Conservation (phyloP, 2,113 vertebrate species). For the Trachemys scripta region DNA sequence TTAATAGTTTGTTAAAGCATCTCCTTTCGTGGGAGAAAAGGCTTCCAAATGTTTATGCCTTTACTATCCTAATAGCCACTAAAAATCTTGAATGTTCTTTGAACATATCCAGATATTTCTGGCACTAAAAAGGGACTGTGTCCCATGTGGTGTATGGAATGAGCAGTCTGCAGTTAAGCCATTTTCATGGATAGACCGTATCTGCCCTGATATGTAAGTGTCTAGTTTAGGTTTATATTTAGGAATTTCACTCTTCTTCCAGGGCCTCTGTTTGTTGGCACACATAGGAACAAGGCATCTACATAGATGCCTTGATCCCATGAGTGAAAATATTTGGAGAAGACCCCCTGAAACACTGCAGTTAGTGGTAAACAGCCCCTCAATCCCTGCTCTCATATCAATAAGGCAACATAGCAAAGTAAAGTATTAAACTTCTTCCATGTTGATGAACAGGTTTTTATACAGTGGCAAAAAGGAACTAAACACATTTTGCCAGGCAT, state of each 20-base stretch:
- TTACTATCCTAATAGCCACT: neutral
- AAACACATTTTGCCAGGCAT: neutral
- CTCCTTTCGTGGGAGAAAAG: neutral
- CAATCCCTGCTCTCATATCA: neutral
- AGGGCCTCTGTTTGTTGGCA: neutral
- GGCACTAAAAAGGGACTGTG: neutral
- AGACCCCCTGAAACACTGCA: neutral
- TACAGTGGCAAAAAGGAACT: neutral
- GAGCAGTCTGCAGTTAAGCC: neutral
- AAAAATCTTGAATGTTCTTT: neutral
- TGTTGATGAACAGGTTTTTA: neutral
- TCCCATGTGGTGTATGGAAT: neutral
- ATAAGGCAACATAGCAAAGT: neutral
- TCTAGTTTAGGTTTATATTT: neutral
- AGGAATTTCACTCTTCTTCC: neutral
- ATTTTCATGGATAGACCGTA: neutral
- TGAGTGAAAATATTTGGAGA: neutral
- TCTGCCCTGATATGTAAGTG: neutral
- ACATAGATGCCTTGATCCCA: neutral
- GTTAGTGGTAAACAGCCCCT: neutral
- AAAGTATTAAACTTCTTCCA: neutral
- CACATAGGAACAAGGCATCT: neutral
- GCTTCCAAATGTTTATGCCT: neutral
- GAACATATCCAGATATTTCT: neutral
- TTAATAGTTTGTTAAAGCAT: neutral